Percentiles rank a stretch among this genome's conserved stretches.
Evolutionary conservation across 2,797 vertebrate species (phyloP).

Genomic region (Diplodus puntazzo): DNA sequence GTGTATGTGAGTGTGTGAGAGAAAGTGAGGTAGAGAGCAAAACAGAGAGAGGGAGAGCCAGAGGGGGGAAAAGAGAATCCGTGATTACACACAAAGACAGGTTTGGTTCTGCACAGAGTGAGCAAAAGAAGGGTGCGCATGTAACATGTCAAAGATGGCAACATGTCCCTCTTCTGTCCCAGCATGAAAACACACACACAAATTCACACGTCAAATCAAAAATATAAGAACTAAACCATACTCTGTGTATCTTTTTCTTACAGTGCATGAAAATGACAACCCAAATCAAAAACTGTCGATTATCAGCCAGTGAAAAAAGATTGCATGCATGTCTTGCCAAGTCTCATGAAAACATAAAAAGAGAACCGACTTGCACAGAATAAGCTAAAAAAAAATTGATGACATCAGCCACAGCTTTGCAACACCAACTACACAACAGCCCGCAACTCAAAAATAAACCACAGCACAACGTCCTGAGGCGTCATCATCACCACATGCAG

Average conservation of each 20-base stretch:
- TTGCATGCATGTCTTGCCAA: slow-evolving; percentile 56
- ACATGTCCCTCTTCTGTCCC: slow-evolving; percentile 50
- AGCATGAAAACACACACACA: slow-evolving; percentile 39
- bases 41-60: slow-evolving; percentile 38
- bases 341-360: slow-evolving; percentile 49
- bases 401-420: slow-evolving; percentile 32
- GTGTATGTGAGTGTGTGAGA: slow-evolving; percentile 29
- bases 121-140: slow-evolving; percentile 45
- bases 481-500: slow-evolving; percentile 74
- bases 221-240: slow-evolving; percentile 33
- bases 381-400: slow-evolving; percentile 50
- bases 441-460: slow-evolving; percentile 60
- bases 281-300: slow-evolving; percentile 44
- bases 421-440: slow-evolving; percentile 49
- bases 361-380: slow-evolving; percentile 37
- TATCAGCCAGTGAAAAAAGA: slow-evolving; percentile 35
- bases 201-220: slow-evolving; percentile 46
- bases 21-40: slow-evolving; percentile 33
- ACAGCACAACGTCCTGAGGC: slow-evolving; percentile 52
- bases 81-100: slow-evolving; percentile 68
- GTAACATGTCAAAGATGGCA: slow-evolving; percentile 43
- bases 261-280: slow-evolving; percentile 38
- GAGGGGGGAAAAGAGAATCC: slow-evolving; percentile 60
- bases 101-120: slow-evolving; percentile 49
- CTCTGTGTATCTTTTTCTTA: slow-evolving; percentile 1